phyloP scores from a whole-genome alignment of 2,797 vertebrate genomes.

The Halcyon smyrnensis region DNA sequence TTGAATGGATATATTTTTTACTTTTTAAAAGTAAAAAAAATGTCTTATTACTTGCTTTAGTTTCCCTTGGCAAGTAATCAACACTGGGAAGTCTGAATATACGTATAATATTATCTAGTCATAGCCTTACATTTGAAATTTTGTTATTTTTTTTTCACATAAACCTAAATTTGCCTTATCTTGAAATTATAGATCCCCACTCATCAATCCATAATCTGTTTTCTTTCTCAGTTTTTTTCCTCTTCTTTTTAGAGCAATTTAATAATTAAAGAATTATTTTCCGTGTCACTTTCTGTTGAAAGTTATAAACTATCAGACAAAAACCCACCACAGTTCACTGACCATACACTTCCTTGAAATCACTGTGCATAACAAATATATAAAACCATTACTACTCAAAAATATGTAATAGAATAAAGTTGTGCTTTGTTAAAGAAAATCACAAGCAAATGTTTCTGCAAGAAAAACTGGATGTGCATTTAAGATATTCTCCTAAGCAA shows the following conservation, averaged over 20 bases:
- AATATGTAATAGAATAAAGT: neutral
- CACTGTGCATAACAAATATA: neutral
- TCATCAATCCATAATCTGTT: neutral
- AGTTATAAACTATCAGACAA: neutral
- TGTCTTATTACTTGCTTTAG: neutral
- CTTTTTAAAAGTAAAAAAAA: neutral
- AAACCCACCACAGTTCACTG: accelerated
- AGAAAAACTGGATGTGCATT: neutral
- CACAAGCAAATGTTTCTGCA: neutral
- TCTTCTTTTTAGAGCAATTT: neutral
- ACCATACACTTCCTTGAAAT: neutral
- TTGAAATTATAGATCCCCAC: neutral
- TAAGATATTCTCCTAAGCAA: neutral
- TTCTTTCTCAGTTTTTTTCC: neutral
- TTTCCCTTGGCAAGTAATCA: neutral
- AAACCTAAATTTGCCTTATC: neutral
- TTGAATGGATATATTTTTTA: neutral
- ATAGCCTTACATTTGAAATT: neutral
- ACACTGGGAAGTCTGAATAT: neutral
- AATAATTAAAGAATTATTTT: neutral
- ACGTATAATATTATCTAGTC: neutral
- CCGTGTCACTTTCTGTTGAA: neutral
- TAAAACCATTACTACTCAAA: neutral
- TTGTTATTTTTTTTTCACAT: neutral
- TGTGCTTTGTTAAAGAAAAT: neutral